phyloP scores from a whole-genome alignment of 2,113 vertebrate genomes.

The Hydropotes inermis region DNA sequence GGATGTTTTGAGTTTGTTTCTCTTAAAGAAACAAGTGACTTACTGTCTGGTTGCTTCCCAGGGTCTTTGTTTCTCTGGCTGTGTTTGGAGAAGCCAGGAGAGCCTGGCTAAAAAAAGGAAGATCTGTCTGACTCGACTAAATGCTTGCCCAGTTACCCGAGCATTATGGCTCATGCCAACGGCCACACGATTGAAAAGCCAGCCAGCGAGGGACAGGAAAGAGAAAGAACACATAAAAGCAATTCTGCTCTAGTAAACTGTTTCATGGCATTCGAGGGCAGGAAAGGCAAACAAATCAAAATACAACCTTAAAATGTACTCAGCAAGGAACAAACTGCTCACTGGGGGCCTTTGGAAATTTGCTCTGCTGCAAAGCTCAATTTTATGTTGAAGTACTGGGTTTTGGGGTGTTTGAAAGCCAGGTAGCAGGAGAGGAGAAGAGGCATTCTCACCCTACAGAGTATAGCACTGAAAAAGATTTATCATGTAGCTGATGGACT shows the following conservation, averaged over 20 bases:
- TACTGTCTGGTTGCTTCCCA: conserved; percentile 33
- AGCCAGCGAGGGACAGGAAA: conserved; percentile 48
- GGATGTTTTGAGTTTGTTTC: conserved; percentile 6
- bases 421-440: neutral
- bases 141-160: neutral
- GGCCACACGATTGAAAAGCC: neutral
- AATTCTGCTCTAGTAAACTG: neutral
- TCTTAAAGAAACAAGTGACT: conserved; percentile 43
- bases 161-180: neutral
- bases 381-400: neutral
- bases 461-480: neutral
- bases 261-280: neutral
- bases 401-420: neutral
- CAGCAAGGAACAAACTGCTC: conserved; percentile 15
- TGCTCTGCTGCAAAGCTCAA: neutral
- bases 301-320: neutral
- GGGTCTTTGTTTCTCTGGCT: neutral
- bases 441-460: neutral
- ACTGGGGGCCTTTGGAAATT: neutral
- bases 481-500: conserved; percentile 2
- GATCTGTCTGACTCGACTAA: neutral
- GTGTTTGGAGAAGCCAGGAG: conserved; percentile 19
- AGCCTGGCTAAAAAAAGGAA: neutral
- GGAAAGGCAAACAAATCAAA: conserved; percentile 23
- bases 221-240: conserved; percentile 31